Evolutionary conservation across 2,888 invertebrate genomes (phyloP).

Genomic region (Glaucopsyche alexis): DNA sequence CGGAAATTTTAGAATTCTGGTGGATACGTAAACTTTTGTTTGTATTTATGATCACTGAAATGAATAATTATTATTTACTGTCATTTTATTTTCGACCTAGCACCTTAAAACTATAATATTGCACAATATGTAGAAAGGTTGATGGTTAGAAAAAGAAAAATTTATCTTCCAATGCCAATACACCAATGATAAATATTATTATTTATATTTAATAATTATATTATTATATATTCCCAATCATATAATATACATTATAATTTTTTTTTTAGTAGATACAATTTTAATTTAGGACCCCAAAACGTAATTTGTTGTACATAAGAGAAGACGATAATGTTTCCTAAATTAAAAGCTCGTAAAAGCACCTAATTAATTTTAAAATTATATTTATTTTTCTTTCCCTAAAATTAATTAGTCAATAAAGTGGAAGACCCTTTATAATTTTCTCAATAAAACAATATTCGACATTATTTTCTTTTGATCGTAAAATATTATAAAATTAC

Average conservation of each 20-base stretch:
- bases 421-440: background rate
- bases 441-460: slow-evolving; percentile 27
- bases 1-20: slow-evolving; percentile 46
- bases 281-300: background rate
- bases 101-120: too few relatives aligned
- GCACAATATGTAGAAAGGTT: too few relatives aligned
- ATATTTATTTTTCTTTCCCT: slow-evolving; percentile 24
- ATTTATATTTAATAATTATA: too few relatives aligned
- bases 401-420: slow-evolving; percentile 27
- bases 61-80: background rate
- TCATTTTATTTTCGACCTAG: too few relatives aligned
- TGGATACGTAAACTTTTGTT: slow-evolving; percentile 51
- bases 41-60: background rate
- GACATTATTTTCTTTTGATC: slow-evolving; percentile 26
- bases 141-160: too few relatives aligned
- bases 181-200: too few relatives aligned
- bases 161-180: too few relatives aligned
- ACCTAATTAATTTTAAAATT: slow-evolving; percentile 8
- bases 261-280: background rate
- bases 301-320: background rate
- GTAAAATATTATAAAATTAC: slow-evolving; percentile 25
- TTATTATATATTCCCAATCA: too few relatives aligned
- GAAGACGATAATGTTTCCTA: background rate
- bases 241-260: too few relatives aligned
- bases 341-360: slow-evolving; percentile 27